Evolutionary conservation across 2,113 vertebrate species (phyloP).

Genomic region (Cephalopholis sonnerati): DNA sequence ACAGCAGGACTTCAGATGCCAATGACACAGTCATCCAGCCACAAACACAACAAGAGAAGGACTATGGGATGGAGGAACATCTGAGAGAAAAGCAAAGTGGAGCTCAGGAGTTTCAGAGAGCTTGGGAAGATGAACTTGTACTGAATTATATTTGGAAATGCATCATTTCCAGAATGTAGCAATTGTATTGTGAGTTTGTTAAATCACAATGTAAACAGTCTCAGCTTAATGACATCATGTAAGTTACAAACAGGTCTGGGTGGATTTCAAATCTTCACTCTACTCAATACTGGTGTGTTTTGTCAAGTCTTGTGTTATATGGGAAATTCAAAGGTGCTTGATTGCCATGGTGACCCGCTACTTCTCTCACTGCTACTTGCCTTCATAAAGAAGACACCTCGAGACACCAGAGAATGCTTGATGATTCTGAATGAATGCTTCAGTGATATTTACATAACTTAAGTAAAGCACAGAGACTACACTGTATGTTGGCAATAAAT

Average conservation of each 20-base stretch:
- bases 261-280: conserved; percentile 2
- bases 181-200: conserved; percentile 30
- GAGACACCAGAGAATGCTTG: background rate
- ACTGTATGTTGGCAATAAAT: conserved; percentile 11
- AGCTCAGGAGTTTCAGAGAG: background rate
- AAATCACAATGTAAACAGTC: conserved; percentile 8
- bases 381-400: background rate
- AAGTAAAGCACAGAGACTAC: conserved; percentile 8
- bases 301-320: background rate
- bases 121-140: conserved; percentile 30
- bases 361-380: conserved; percentile 6
- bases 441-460: background rate
- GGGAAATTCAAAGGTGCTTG: conserved; percentile 20
- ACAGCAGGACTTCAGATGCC: background rate
- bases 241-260: conserved; percentile 8
- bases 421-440: background rate
- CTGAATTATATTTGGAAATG: conserved; percentile 40
- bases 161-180: conserved; percentile 44
- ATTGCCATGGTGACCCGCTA: conserved; percentile 11
- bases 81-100: background rate
- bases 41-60: background rate
- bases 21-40: background rate
- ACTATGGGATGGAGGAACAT: background rate
- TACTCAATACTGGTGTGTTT: background rate
- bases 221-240: background rate